Base-by-base conservation (phyloP, 30 jellyfish, hydroid and myxozoan species). In the Phacellophora camtschatica region DNA sequence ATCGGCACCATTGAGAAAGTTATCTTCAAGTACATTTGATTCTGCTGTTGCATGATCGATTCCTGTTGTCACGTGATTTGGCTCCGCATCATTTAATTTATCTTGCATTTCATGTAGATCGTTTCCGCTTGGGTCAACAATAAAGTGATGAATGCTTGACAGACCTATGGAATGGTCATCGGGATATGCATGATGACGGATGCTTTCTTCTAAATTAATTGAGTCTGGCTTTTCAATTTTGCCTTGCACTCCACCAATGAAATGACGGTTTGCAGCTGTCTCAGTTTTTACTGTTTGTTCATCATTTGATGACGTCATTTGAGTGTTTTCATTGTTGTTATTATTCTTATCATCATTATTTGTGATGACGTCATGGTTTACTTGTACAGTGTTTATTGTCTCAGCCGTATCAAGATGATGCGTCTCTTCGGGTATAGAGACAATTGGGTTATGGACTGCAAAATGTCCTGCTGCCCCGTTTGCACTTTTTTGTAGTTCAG, bases 21-120 rank as follows among this genome's bases (percentile, higher is more conserved):
- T 46, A 46, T 46, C 61, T 46, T 23, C 37, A 12, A 61, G 37
- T 8, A 61, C 49, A 7, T 36, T 36, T 16, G 86, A 66, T 24
- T 72, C 86, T 5, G 66, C 61, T 7, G 63, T n/a, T 16, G 74
- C 86, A 51, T 72, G 86, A 34, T 72, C 86, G 11, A 66, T 59
- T 19, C 34, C 55, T 4, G 63, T 18, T 0, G 86, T 53, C 58
- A 72, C 72, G 16, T 72, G 74, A 51, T 72, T 74, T 10, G 62
- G 74, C 45, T 46, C 61, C 61, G 20, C 20, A 46, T 11, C 61
- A 28, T 46, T 46, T 18, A 74, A 74, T 19, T 50, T n/a, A 56
- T 72, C 36, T 23, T 72, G 55, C 34, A 72, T 37, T 35, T 72
- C 86, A 18, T 72, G 86, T 32, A 72, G 22, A n/a, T 72, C 86